Evolutionary conservation across 2,113 vertebrate species (phyloP).

Genomic region (Psophia crepitans): DNA sequence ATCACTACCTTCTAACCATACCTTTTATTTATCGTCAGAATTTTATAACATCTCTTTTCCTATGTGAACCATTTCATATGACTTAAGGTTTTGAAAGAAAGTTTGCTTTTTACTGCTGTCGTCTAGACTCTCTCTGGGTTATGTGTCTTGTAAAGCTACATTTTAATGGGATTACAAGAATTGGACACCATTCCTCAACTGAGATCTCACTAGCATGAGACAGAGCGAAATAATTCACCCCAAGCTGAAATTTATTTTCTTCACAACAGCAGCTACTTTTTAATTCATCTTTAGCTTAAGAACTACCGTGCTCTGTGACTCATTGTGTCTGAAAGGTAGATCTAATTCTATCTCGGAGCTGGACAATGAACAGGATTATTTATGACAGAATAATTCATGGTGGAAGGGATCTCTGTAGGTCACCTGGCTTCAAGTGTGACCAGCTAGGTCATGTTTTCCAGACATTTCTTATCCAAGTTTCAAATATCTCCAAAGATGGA

Average conservation of each 20-base stretch:
- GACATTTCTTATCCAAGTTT: not conserved
- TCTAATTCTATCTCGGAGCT: not conserved
- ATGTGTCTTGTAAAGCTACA: not conserved
- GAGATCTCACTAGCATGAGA: not conserved
- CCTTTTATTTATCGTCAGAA: not conserved
- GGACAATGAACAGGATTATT: not conserved
- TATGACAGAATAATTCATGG: not conserved
- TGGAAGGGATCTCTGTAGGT: not conserved
- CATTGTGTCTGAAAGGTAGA: not conserved
- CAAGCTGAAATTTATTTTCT: not conserved
- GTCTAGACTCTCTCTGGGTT: not conserved
- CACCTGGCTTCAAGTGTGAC: not conserved
- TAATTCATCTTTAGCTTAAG: not conserved
- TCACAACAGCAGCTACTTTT: not conserved
- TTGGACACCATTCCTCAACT: not conserved
- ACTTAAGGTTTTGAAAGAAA: not conserved
- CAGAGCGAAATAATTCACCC: not conserved
- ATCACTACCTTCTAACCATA: not conserved
- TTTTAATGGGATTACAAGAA: not conserved
- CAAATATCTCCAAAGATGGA: not conserved
- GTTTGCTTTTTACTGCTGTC: not conserved
- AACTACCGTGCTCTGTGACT: not conserved
- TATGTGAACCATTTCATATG: not conserved
- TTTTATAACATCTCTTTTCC: not conserved
- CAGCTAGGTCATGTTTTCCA: not conserved